phyloP scores from a whole-genome alignment of 2,797 vertebrate species.

The Botia kubotai region DNA sequence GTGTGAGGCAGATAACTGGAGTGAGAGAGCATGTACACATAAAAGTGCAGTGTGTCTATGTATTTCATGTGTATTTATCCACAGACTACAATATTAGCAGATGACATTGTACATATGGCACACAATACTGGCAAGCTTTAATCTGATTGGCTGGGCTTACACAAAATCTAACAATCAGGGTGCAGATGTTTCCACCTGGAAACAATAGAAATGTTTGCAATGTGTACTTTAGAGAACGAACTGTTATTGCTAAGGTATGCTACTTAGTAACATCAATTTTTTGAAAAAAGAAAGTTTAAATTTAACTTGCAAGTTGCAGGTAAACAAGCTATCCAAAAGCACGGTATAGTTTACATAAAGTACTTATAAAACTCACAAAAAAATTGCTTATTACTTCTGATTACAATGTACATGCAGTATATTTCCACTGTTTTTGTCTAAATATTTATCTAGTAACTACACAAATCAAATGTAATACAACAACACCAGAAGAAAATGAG shows the following conservation, averaged over 20 bases:
- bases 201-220: not conserved
- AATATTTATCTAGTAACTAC: no score
- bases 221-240: not conserved
- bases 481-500: no score
- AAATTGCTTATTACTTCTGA: no score
- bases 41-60: not conserved
- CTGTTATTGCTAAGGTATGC: not conserved
- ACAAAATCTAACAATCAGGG: not conserved
- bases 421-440: no score
- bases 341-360: not conserved
- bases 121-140: not conserved
- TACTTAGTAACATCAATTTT: not conserved
- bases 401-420: no score
- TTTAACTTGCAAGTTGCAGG: not conserved
- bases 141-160: not conserved
- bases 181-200: not conserved
- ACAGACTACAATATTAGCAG: slow-evolving; percentile 20
- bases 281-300: no score
- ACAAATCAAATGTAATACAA: no score
- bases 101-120: not conserved
- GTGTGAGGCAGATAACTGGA: not conserved
- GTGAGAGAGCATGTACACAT: not conserved
- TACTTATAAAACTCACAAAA: no score
- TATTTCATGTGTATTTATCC: slow-evolving; percentile 32
- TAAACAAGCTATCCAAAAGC: not conserved